phyloP scores from a whole-genome alignment of 2,113 vertebrate species.

The Perccottus glenii region DNA sequence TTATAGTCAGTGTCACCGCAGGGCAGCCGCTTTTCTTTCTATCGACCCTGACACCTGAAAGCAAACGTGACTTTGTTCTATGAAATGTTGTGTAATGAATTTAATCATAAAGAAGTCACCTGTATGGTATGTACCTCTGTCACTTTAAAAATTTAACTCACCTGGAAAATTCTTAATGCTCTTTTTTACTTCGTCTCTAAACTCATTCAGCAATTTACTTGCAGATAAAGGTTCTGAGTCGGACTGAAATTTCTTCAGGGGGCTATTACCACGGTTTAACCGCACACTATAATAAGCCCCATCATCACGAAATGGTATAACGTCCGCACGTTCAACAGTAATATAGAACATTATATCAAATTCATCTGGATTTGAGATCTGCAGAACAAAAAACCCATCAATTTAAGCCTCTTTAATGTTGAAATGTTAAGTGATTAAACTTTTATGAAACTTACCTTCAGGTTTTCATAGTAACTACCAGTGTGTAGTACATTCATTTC shows the following conservation, averaged over 20 bases:
- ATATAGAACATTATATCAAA: constrained; percentile 74
- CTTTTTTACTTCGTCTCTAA: constrained; percentile 62
- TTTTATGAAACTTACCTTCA: constrained; percentile 64
- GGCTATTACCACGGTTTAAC: constrained; percentile 49
- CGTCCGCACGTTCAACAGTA: constrained; percentile 33
- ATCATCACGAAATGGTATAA: constrained; percentile 24
- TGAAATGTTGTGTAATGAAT: no score
- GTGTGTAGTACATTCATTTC: constrained; percentile 55
- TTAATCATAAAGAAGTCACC: no score
- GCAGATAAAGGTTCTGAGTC: constrained; percentile 32
- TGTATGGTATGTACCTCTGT: no score
- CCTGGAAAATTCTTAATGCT: constrained; percentile 8
- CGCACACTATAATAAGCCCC: constrained; percentile 69
- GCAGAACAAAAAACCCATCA: neutral
- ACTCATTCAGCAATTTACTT: constrained; percentile 61
- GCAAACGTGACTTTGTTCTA: neutral
- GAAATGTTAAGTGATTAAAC: neutral
- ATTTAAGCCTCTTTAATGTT: no score
- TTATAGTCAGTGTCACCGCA: constrained; percentile 81
- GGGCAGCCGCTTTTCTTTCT: constrained; percentile 79
- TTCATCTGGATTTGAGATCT: constrained; percentile 74
- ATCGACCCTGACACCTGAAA: constrained; percentile 67
- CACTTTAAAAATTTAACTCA: no score
- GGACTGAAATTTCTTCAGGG: constrained; percentile 43
- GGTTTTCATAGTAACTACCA: constrained; percentile 77